Evolutionary conservation across 2,888 invertebrate genomes (phyloP), one percentile per base, ranked within the genome.

Genomic region (Cephus rjabovi): DNA sequence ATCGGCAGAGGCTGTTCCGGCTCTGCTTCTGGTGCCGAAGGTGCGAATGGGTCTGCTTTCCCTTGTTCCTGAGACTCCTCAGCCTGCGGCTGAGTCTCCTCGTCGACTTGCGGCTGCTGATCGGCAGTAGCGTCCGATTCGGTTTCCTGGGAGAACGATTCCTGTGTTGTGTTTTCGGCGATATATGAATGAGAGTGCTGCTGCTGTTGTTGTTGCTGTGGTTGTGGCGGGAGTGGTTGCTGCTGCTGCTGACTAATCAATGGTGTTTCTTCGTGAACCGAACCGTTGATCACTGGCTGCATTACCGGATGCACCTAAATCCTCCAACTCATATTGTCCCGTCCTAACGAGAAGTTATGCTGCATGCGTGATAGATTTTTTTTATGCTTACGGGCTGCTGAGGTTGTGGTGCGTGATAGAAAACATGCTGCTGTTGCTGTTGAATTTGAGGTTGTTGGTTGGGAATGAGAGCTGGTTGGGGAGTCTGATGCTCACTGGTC

Each of bases 1-100:
- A 93, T 88, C 82, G 92, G 92, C 91, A 86, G 88, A 70, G 85
- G 90, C 86, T 87, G 93, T 85, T 91, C 92, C 82, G 82, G 89
- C 80, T 90, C 91, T 79, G 89, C 86, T 84, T 92, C 93, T 73
- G 91, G 88, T 81, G 91, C 92, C 71, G 92, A 81, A 6, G 88
- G 79, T 34, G 87, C 69, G 69, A 88, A 91, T 9, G 81, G 85
- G 40, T 91, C 91, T 12, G 83, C 80, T 56, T 92, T 92, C 3
- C 85, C 85, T 73, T 90, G 90, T 37, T 91, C 90, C 37, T 85
- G 90, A 34, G 85, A 82, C 34, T 91, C 91, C 30, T 90, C 91
- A 12, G 88, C 83, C 56, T 86, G 86, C 68, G 86, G 80, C 75
- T 89, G 91, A 9, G 85, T 80, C 74, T 92, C 92, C 34, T 85